phyloP scores from a whole-genome alignment of 1,140 invertebrate species.

The Sarcophaga bullata region DNA sequence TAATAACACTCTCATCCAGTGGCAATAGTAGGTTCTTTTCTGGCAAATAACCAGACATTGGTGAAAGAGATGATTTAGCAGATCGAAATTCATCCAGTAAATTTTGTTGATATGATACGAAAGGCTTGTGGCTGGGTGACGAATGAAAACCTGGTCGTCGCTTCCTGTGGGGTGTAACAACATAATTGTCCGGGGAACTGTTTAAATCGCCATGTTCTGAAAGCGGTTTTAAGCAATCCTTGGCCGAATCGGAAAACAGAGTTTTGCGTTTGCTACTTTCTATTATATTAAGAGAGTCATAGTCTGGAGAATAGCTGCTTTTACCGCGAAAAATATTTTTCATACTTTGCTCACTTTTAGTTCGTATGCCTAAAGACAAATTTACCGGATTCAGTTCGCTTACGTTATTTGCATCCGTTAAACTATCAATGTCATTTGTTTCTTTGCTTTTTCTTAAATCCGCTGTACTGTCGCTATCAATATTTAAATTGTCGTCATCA shows the following conservation, averaged over 20 bases:
- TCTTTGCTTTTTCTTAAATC: slow-evolving; percentile 55
- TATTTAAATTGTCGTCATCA: slow-evolving; percentile 28
- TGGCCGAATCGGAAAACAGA: slow-evolving; percentile 70
- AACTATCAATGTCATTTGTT: background rate
- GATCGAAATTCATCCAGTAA: slow-evolving; percentile 73
- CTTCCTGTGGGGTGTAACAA: slow-evolving; percentile 85
- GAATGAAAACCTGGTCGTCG: slow-evolving; percentile 85
- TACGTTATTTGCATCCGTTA: slow-evolving; percentile 9
- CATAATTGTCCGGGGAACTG: slow-evolving; percentile 77
- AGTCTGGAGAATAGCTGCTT: slow-evolving; percentile 48
- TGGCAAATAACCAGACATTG: slow-evolving; percentile 59
- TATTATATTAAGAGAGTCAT: slow-evolving; percentile 52
- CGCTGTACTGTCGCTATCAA: slow-evolving; percentile 31
- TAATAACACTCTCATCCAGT: slow-evolving; percentile 50
- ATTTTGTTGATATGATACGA: slow-evolving; percentile 81
- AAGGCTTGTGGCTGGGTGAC: slow-evolving; percentile 83
- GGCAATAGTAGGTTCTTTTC: slow-evolving; percentile 59
- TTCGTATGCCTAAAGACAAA: slow-evolving; percentile 71
- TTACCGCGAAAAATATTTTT: slow-evolving; percentile 45
- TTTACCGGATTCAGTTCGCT: slow-evolving; percentile 77
- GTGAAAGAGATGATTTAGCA: slow-evolving; percentile 58
- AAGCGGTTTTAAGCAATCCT: slow-evolving; percentile 71
- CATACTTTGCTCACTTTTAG: slow-evolving; percentile 56
- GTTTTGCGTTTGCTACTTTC: slow-evolving; percentile 73
- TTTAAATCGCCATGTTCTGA: slow-evolving; percentile 74